A percentile compares a stretch with the other conserved stretches of the same genome.
Conservation (phyloP, 2,113 vertebrate species). For the Apodemus sylvaticus region DNA sequence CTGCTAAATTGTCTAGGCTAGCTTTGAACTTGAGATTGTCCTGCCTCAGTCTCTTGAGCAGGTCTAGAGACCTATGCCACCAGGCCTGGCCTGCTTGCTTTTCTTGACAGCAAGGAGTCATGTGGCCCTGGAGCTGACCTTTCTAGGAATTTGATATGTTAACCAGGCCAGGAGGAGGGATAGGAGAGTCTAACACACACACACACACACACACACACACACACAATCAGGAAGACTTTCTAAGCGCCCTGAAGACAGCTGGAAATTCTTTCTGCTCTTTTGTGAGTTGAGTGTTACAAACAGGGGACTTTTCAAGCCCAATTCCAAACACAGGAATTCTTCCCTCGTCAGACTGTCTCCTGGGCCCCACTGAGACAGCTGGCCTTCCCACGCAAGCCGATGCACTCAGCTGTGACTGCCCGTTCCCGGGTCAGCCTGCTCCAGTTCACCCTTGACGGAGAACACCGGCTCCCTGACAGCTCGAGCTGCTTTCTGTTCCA, state of each 20-base stretch:
- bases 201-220: not conserved
- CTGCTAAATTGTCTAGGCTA: not conserved
- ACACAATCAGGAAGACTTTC: not conserved
- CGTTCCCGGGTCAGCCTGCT: constrained; percentile 53
- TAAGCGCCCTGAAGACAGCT: constrained; percentile 25
- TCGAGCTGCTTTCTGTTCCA: not conserved
- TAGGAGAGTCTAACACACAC: not conserved
- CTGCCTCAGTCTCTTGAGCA: not conserved
- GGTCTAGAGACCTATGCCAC: not conserved
- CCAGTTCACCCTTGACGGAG: constrained; percentile 28
- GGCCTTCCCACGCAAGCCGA: constrained; percentile 71
- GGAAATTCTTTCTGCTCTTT: constrained; percentile 70
- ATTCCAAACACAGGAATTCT: constrained; percentile 71
- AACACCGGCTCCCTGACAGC: not conserved
- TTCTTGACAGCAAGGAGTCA: constrained; percentile 5
- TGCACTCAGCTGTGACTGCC: constrained; percentile 37
- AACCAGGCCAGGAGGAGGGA: not conserved
- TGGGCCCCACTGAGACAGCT: constrained; percentile 63
- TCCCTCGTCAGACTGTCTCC: constrained; percentile 68
- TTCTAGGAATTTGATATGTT: not conserved
- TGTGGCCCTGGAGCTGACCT: not conserved
- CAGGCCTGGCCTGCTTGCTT: not conserved
- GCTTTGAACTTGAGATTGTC: not conserved
- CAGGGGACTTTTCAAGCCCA: constrained; percentile 61
- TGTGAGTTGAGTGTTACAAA: constrained; percentile 48